A percentile compares a stretch with the other conserved stretches of the same genome.
Evolutionary conservation across 2,797 vertebrate genomes (phyloP).

Genomic region (Myripristis murdjan): DNA sequence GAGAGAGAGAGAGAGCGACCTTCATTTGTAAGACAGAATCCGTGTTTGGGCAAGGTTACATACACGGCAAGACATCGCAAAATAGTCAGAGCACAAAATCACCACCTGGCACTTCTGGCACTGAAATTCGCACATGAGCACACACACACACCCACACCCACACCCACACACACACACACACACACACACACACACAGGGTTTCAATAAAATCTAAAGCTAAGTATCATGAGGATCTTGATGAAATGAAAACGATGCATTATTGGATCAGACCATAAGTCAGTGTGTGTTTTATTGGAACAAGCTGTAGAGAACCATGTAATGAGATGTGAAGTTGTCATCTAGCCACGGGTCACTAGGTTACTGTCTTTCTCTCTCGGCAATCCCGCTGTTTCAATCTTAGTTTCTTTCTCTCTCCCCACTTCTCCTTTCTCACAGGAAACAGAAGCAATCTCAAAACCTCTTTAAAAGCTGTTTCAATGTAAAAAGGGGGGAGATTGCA

Average conservation of each 20-base stretch:
- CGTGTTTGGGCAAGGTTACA: slow-evolving; percentile 43
- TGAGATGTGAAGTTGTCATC: slow-evolving; percentile 13
- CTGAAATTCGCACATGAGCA: not conserved
- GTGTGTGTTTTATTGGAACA: not conserved
- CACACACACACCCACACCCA: slow-evolving; percentile 10
- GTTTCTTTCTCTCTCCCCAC: slow-evolving; percentile 7
- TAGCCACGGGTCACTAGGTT: slow-evolving; percentile 6
- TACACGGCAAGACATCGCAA: slow-evolving; percentile 51
- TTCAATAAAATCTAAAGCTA: not conserved
- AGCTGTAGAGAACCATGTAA: slow-evolving; percentile 14
- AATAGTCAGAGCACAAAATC: slow-evolving; percentile 76
- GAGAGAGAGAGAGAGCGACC: not conserved
- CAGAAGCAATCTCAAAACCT: slow-evolving; percentile 16
- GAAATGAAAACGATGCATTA: not conserved
- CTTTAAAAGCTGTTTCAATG: not conserved
- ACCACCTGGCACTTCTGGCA: slow-evolving; percentile 71
- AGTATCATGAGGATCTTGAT: not conserved
- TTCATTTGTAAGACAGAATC: slow-evolving; percentile 10
- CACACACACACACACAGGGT: slow-evolving; percentile 5
- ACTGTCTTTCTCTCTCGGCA: not conserved
- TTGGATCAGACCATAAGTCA: slow-evolving; percentile 7
- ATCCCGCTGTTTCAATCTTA: slow-evolving; percentile 24
- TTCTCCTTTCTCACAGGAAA: slow-evolving; percentile 55
- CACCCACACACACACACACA: not conserved
- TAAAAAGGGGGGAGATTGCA: no score